Evolutionary conservation across 1,140 invertebrate genomes (phyloP).

Genomic region (Heliconius hewitsoni): DNA sequence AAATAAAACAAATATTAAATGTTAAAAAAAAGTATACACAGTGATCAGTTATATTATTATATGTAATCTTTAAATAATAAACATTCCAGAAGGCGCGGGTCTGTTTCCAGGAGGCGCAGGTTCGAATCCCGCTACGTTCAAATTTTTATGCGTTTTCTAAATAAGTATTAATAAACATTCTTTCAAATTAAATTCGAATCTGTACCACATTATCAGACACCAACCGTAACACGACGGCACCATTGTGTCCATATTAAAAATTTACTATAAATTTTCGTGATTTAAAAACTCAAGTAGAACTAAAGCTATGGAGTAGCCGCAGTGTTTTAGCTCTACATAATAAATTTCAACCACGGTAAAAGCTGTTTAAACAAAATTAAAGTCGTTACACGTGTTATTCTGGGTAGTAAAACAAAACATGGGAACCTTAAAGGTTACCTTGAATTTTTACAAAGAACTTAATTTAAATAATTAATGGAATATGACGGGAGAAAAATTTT

Average conservation of each 20-base stretch:
- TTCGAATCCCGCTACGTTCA: no score
- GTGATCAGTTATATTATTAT: no score
- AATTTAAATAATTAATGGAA: not conserved
- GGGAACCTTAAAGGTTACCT: not conserved
- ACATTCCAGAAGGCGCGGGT: no score
- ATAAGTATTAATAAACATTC: no score
- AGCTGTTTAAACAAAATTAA: conserved; percentile 4
- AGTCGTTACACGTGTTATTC: conserved; percentile 1
- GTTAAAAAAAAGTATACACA: no score
- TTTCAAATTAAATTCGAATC: not conserved
- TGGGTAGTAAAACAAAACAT: not conserved
- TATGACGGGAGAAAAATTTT: no score
- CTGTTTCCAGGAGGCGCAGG: no score
- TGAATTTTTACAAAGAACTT: not conserved
- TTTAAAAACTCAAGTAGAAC: not conserved
- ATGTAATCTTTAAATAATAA: no score
- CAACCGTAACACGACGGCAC: not conserved
- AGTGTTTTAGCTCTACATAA: not conserved
- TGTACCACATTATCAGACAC: not conserved
- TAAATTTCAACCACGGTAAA: not conserved
- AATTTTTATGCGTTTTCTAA: no score
- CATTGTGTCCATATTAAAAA: not conserved
- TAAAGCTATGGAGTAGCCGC: not conserved
- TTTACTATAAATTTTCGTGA: not conserved
- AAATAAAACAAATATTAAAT: no score